These are phyloP conservation scores for Amphipoea oculea DNA, from an alignment of 2,888 invertebrate genomes.

Conservation along the genomic window DNA sequence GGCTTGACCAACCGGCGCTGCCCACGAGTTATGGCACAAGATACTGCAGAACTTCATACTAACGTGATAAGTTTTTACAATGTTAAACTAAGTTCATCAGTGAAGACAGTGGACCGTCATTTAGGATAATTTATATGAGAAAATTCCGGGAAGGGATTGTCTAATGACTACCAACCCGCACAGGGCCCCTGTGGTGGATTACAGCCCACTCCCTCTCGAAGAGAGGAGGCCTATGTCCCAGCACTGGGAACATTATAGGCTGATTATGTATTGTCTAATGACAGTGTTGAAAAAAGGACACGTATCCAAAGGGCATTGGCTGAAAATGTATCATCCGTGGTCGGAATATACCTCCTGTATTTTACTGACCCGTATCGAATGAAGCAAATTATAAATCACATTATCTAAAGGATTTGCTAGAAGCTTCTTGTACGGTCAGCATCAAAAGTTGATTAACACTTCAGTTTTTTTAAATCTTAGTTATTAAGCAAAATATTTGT, in stretches of 20 bases:
- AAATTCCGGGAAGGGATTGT: neutral
- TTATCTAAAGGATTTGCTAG: neutral
- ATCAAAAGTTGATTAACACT: too few species aligned
- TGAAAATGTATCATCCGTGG: neutral
- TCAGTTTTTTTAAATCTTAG: too few species aligned
- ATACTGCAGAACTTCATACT: slow-evolving; percentile 61
- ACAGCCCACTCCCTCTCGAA: too few species aligned
- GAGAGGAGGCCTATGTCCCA: too few species aligned
- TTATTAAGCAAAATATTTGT: too few species aligned
- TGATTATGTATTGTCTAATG: neutral
- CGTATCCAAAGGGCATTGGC: neutral
- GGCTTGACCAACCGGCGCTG: slow-evolving; percentile 60
- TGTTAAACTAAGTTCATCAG: slow-evolving; percentile 42
- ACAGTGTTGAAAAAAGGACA: neutral
- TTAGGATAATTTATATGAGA: slow-evolving; percentile 46
- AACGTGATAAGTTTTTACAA: slow-evolving; percentile 60
- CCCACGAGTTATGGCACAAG: slow-evolving; percentile 52
- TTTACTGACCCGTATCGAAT: neutral
- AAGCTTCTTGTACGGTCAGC: neutral
- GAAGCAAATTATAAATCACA: too few species aligned
- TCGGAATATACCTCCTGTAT: neutral
- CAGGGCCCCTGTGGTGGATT: too few species aligned
- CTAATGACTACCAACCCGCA: neutral
- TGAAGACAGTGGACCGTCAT: slow-evolving; percentile 27
- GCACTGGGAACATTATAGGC: too few species aligned